phyloP scores from a whole-genome alignment of 2,797 vertebrate species.

The Hozukius guyotensis region DNA sequence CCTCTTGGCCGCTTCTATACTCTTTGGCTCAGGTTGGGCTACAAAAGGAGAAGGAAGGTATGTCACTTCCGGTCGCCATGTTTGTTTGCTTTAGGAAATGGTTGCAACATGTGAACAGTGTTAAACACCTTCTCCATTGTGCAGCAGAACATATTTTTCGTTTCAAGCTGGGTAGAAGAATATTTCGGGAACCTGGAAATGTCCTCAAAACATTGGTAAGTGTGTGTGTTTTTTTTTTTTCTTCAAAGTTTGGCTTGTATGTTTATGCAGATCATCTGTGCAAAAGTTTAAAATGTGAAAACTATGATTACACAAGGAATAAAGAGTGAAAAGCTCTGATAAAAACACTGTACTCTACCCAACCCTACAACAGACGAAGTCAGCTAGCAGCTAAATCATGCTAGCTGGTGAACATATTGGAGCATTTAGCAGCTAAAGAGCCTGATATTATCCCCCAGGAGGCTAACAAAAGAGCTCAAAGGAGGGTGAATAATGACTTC shows the following conservation, averaged over 20 bases:
- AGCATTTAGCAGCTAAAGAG: neutral
- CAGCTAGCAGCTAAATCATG: neutral
- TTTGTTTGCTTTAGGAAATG: neutral
- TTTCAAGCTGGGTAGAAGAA: no score
- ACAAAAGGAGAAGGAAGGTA: neutral
- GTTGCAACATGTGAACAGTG: neutral
- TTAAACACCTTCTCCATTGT: neutral
- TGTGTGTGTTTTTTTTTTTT: neutral
- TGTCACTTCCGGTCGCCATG: conserved; percentile 18
- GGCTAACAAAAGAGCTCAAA: neutral
- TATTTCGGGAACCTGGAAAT: neutral
- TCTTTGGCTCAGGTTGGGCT: neutral
- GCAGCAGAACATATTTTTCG: neutral
- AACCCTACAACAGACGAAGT: neutral
- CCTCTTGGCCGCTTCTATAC: no score
- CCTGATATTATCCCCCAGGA: neutral
- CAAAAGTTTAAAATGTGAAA: neutral
- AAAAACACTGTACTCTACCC: neutral
- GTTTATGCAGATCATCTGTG: neutral
- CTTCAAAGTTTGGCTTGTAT: neutral
- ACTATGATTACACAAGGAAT: neutral
- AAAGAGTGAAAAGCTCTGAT: neutral
- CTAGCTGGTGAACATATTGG: neutral
- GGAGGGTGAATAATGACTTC: no score
- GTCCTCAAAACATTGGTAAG: neutral